These are phyloP conservation scores for Bombus haemorrhoidalis DNA, from an alignment of 1,140 invertebrate genomes.

Conservation along the genomic window DNA sequence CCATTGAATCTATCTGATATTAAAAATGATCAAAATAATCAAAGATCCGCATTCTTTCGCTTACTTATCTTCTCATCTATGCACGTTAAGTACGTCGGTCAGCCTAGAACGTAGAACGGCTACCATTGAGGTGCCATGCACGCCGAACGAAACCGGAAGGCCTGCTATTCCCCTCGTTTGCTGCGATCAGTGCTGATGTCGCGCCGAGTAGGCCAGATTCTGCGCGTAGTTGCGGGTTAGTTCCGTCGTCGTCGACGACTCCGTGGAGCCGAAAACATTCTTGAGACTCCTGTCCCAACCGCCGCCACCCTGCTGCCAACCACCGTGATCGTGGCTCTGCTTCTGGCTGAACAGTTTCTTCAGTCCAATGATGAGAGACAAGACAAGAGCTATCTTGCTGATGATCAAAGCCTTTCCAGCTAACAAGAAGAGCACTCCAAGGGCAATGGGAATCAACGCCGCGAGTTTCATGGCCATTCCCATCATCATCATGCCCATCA, in stretches of 20 bases:
- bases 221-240: constrained; percentile 82
- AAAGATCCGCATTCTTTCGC: background rate
- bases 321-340: constrained; percentile 83
- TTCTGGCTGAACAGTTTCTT: constrained; percentile 89
- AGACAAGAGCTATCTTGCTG: constrained; percentile 89
- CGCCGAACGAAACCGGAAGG: constrained; percentile 17
- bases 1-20: background rate
- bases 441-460: constrained; percentile 87
- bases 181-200: constrained; percentile 52
- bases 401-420: constrained; percentile 91
- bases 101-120: background rate
- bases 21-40: no score
- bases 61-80: background rate
- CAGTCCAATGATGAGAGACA: constrained; percentile 90
- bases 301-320: constrained; percentile 82
- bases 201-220: constrained; percentile 86
- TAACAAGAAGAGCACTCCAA: constrained; percentile 88
- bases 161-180: no score
- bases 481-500: constrained; percentile 93
- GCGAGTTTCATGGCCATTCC: constrained; percentile 90
- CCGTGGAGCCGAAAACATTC: constrained; percentile 72
- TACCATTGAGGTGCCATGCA: background rate
- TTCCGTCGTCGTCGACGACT: constrained; percentile 75
- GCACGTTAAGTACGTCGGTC: background rate
- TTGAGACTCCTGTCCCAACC: constrained; percentile 84